A percentile compares a stretch with the other conserved stretches of the same genome.
Evolutionary conservation across 2,113 vertebrate species (phyloP).

Genomic region (Rhipidura dahli): DNA sequence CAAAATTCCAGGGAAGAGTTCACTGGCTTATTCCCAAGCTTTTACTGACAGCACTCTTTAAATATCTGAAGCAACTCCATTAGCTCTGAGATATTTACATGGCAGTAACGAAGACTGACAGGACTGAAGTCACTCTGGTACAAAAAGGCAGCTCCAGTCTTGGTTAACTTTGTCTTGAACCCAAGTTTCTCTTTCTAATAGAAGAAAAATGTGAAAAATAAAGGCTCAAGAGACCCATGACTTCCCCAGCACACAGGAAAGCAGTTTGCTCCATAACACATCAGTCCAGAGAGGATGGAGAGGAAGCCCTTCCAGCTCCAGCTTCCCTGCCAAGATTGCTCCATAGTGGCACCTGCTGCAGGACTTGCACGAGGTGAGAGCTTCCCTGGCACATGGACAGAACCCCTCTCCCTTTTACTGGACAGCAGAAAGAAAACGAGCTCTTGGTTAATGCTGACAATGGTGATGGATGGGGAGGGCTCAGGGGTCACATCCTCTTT

Average conservation of each 20-base stretch:
- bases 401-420: background rate
- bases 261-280: background rate
- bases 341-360: background rate
- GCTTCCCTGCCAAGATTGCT: background rate
- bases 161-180: background rate
- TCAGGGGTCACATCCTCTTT: background rate
- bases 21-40: background rate
- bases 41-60: background rate
- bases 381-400: background rate
- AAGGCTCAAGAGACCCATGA: background rate
- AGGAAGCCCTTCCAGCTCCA: background rate
- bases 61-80: background rate
- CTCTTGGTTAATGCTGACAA: background rate
- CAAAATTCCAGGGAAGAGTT: background rate
- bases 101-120: background rate
- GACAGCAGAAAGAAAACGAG: background rate
- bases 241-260: background rate
- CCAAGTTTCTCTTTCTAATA: background rate
- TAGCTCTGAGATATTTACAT: background rate
- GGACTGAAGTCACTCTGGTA: background rate
- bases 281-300: background rate
- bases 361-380: fast-evolving
- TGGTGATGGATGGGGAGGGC: background rate
- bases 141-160: background rate
- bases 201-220: background rate